These are phyloP conservation scores for Anastrepha obliqua DNA, from an alignment of 1,140 invertebrate species.

Conservation along the genomic window DNA sequence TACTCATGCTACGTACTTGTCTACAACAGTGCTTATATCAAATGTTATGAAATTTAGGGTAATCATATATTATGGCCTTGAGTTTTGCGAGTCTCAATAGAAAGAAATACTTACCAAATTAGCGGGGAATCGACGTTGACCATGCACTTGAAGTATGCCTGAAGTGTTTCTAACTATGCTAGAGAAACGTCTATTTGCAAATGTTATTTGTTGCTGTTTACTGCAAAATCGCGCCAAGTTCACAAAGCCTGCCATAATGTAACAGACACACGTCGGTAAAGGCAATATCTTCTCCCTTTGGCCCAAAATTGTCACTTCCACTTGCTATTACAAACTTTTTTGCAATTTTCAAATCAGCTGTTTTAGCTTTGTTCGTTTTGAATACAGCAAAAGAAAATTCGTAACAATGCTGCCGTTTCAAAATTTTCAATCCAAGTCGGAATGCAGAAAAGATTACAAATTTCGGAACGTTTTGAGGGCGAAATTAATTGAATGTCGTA, in stretches of 20 bases:
- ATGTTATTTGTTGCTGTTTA: conserved; percentile 53
- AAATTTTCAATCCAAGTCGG: too few relatives aligned
- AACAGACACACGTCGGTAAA: not conserved
- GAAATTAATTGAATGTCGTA: too few relatives aligned
- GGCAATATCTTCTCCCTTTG: not conserved
- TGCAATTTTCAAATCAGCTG: conserved; percentile 12
- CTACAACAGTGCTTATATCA: conserved; percentile 45
- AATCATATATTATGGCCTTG: conserved; percentile 31
- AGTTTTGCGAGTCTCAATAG: not conserved
- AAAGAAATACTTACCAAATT: conserved; percentile 56
- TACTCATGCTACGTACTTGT: conserved; percentile 23
- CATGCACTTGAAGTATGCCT: conserved; percentile 48
- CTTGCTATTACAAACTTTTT: not conserved
- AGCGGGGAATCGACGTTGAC: conserved; percentile 47
- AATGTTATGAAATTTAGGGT: conserved; percentile 21
- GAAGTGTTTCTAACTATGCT: not conserved
- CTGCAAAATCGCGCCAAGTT: conserved; percentile 58
- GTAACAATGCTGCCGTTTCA: not conserved
- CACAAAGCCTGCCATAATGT: conserved; percentile 57
- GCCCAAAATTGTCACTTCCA: not conserved
- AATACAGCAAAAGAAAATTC: not conserved
- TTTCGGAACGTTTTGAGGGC: too few relatives aligned
- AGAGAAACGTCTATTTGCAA: conserved; percentile 28
- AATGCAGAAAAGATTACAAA: too few relatives aligned
- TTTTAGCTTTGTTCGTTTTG: conserved; percentile 8